Evolutionary conservation across 1,140 invertebrate species (phyloP).

Genomic region (Drosophila rhopaloa): DNA sequence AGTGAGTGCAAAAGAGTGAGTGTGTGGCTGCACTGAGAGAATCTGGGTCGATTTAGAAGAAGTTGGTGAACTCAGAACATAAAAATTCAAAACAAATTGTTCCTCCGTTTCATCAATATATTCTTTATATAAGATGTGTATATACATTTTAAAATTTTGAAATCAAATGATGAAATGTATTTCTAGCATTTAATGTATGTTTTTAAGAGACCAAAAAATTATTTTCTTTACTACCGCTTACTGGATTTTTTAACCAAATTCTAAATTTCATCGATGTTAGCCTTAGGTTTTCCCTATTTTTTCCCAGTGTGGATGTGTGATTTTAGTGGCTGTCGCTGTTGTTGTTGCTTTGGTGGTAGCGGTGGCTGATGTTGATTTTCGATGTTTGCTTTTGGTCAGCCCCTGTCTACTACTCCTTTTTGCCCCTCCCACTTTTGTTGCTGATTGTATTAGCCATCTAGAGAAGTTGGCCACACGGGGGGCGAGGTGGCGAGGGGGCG

Average conservation of each 20-base stretch:
- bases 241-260: too few species aligned
- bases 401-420: slow-evolving; percentile 15
- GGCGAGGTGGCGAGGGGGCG: neutral
- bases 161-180: too few species aligned
- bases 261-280: too few species aligned
- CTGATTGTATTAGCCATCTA: slow-evolving; percentile 51
- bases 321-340: slow-evolving; percentile 32
- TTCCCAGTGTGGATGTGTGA: slow-evolving; percentile 29
- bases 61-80: too few species aligned
- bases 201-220: too few species aligned
- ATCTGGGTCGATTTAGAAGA: neutral
- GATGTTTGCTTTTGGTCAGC: slow-evolving; percentile 62
- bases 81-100: too few species aligned
- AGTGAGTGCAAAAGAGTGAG: slow-evolving; percentile 11
- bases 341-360: slow-evolving; percentile 22
- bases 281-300: neutral
- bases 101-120: too few species aligned
- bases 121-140: too few species aligned
- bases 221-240: too few species aligned
- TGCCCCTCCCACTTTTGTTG: slow-evolving; percentile 1
- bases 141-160: too few species aligned
- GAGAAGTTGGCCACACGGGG: slow-evolving; percentile 6
- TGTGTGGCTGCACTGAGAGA: slow-evolving; percentile 6
- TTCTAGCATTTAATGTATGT: too few species aligned
- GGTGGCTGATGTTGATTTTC: slow-evolving; percentile 64